phyloP scores from a whole-genome alignment of 1,140 invertebrate species.

The Lepidotrigona ventralis region DNA sequence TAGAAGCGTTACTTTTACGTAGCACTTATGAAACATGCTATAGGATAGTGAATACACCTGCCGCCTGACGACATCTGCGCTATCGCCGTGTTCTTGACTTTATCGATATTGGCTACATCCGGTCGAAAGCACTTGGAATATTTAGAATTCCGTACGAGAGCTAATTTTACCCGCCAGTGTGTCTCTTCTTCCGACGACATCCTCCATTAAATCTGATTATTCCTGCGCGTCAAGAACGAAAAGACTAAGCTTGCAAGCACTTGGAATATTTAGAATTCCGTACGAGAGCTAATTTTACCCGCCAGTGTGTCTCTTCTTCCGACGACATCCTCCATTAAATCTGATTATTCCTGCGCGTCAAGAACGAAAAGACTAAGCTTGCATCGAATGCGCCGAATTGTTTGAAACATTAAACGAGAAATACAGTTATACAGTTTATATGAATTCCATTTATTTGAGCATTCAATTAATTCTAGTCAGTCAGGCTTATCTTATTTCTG shows the following conservation, averaged over 20 bases:
- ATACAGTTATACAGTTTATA: background rate
- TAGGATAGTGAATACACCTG: conserved; percentile 32
- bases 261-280: conserved; percentile 46
- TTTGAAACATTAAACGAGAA: background rate
- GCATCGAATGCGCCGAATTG: background rate
- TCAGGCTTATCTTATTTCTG: no score
- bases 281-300: conserved; percentile 32
- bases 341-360: background rate
- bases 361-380: background rate
- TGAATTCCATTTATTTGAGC: no score
- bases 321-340: conserved; percentile 8
- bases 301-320: background rate
- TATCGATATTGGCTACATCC: conserved; percentile 38
- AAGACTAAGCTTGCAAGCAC: no score
- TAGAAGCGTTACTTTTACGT: conserved; percentile 33
- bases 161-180: conserved; percentile 32
- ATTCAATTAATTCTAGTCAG: no score
- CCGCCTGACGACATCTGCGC: conserved; percentile 42
- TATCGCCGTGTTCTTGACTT: conserved; percentile 29
- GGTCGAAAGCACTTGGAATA: conserved; percentile 34
- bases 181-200: background rate
- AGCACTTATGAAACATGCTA: conserved; percentile 27
- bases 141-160: conserved; percentile 37
- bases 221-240: conserved; percentile 1
- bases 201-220: conserved; percentile 3